Conservation (phyloP, 2,113 vertebrate genomes). For the Grammomys surdaster region DNA sequence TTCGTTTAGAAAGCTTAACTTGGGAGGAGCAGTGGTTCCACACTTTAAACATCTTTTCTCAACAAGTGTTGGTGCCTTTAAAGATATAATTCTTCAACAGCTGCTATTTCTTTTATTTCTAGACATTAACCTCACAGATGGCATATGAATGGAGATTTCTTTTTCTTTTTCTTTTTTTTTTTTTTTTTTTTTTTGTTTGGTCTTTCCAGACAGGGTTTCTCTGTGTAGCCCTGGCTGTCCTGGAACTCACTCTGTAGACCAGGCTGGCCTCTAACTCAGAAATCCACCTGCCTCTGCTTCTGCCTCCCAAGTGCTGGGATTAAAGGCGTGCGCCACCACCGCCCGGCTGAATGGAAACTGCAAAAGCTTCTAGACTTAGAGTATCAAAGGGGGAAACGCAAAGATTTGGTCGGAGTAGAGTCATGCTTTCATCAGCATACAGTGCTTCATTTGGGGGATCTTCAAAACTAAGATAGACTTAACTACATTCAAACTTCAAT, state of each 20-base stretch:
- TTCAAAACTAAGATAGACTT: constrained; percentile 57
- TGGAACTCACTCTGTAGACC: no score
- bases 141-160: constrained; percentile 1
- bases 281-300: no score
- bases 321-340: no score
- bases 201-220: no score
- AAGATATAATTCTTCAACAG: constrained; percentile 33
- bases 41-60: constrained; percentile 55
- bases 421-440: background rate
- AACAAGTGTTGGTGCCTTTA: background rate
- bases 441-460: constrained; percentile 31
- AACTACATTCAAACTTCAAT: constrained; percentile 29
- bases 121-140: background rate
- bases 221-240: no score
- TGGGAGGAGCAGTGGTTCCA: background rate
- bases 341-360: no score
- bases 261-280: no score
- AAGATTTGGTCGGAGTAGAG: background rate
- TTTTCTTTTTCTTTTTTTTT: no score
- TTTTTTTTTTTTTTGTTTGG: no score
- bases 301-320: no score
- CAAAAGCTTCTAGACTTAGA: background rate
- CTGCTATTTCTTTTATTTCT: background rate
- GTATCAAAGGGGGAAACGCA: background rate
- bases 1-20: background rate